Evolutionary conservation across 2,113 vertebrate species (phyloP).

Genomic region (Xerus inauris): DNA sequence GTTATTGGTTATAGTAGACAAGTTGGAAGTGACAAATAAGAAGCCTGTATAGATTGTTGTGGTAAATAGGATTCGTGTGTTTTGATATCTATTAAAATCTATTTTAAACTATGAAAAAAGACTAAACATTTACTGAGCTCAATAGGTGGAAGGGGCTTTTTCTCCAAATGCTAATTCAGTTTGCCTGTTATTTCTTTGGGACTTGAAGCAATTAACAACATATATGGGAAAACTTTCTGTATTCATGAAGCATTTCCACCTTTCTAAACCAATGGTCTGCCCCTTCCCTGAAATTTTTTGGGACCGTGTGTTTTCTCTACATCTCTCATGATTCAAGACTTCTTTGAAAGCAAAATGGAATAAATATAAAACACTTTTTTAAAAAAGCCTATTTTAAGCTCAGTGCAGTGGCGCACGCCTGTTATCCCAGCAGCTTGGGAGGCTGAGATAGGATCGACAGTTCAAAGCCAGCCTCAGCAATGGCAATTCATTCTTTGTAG

Average conservation of each 20-base stretch:
- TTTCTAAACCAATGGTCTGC: neutral
- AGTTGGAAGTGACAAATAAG: neutral
- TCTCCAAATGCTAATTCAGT: constrained; percentile 45
- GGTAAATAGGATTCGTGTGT: neutral
- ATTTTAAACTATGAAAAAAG: no score
- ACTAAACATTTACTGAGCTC: constrained; percentile 58
- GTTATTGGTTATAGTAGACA: neutral
- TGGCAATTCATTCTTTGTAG: no score
- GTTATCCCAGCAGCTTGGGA: no score
- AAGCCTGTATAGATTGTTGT: neutral
- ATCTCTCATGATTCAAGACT: neutral
- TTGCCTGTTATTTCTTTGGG: constrained; percentile 51
- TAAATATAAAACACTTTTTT: constrained; percentile 21
- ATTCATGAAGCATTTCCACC: neutral
- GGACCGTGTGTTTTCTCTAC: constrained; percentile 3
- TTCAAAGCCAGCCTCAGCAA: no score
- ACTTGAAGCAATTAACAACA: constrained; percentile 48
- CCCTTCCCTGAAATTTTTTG: constrained; percentile 15
- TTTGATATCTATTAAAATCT: constrained; percentile 26
- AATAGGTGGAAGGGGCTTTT: neutral
- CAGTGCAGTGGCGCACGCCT: no score
- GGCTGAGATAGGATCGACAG: no score
- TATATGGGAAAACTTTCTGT: constrained; percentile 24
- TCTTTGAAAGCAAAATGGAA: constrained; percentile 52
- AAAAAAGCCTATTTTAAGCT: neutral